Evolutionary conservation across 2,797 vertebrate species (phyloP).

Genomic region (Falco berigora): DNA sequence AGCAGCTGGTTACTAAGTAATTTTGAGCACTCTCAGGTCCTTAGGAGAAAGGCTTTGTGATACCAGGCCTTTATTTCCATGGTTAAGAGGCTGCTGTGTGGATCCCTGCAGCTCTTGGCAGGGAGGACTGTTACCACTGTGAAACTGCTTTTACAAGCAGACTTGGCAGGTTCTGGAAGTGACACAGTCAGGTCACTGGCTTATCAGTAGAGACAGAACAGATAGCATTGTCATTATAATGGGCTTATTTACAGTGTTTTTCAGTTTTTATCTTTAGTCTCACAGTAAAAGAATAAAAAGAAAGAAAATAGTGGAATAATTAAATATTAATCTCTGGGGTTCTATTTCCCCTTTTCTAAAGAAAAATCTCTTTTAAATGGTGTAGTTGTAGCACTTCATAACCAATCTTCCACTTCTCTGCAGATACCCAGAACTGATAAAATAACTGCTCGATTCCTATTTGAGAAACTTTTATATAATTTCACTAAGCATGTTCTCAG

Average conservation of each 20-base stretch:
- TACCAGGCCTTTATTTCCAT: neutral
- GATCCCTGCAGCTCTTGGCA: neutral
- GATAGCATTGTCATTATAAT: neutral
- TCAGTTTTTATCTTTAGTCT: neutral
- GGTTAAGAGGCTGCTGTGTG: neutral
- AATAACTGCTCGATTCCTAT: neutral
- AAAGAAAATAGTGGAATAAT: neutral
- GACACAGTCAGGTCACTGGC: neutral
- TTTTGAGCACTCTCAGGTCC: neutral
- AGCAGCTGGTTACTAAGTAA: neutral
- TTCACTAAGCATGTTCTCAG: neutral
- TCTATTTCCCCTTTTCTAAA: neutral
- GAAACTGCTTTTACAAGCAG: neutral
- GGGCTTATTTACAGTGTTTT: neutral
- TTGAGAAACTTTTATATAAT: neutral
- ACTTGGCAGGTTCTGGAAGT: neutral
- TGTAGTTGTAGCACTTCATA: neutral
- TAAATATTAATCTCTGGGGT: neutral
- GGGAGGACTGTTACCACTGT: neutral
- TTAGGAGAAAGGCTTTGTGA: neutral
- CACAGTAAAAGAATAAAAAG: neutral
- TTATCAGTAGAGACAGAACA: neutral
- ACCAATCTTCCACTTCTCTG: neutral
- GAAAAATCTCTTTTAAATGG: neutral
- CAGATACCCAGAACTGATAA: neutral